Conservation (phyloP, 2,888 invertebrate species). For the Agriopis leucophaearia region DNA sequence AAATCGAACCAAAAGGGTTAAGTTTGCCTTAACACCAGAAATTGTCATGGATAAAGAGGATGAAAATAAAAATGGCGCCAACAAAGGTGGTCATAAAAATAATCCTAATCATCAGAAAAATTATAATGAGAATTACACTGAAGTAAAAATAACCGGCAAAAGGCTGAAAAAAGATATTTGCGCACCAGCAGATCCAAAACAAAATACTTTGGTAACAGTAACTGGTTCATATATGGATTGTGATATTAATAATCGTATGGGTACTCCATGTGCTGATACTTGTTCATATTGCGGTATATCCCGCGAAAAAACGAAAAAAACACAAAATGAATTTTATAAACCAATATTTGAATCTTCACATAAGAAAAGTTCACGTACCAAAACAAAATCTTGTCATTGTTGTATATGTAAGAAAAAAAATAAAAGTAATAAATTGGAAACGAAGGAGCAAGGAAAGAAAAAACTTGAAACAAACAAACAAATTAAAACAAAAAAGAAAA, state of each 20-base stretch:
- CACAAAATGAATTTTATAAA: not conserved
- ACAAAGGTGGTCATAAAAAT: slow-evolving; percentile 26
- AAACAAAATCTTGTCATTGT: slow-evolving; percentile 1
- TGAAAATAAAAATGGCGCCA: slow-evolving; percentile 26
- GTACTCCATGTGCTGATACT: not conserved
- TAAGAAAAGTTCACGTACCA: not conserved
- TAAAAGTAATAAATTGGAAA: not conserved
- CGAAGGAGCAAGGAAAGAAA: not conserved
- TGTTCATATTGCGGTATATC: slow-evolving; percentile 7
- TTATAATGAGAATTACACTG: slow-evolving; percentile 36
- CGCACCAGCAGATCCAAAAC: slow-evolving; percentile 3
- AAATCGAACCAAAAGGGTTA: slow-evolving; percentile 5
- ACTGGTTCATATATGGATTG: slow-evolving; percentile 11
- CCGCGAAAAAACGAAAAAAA: not conserved
- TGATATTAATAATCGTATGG: slow-evolving; percentile 8
- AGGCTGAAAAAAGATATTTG: slow-evolving; percentile 34
- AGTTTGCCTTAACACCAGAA: slow-evolving; percentile 10
- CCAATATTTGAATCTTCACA: no score
- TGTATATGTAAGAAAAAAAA: slow-evolving; percentile 9
- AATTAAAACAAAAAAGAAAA: not conserved
- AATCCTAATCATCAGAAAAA: slow-evolving; percentile 49
- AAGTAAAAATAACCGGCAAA: slow-evolving; percentile 38
- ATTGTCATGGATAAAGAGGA: not conserved
- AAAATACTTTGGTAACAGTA: slow-evolving; percentile 7
- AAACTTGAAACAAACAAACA: not conserved